phyloP scores from a whole-genome alignment of 2,888 invertebrate genomes.

The Campaea margaritaria region DNA sequence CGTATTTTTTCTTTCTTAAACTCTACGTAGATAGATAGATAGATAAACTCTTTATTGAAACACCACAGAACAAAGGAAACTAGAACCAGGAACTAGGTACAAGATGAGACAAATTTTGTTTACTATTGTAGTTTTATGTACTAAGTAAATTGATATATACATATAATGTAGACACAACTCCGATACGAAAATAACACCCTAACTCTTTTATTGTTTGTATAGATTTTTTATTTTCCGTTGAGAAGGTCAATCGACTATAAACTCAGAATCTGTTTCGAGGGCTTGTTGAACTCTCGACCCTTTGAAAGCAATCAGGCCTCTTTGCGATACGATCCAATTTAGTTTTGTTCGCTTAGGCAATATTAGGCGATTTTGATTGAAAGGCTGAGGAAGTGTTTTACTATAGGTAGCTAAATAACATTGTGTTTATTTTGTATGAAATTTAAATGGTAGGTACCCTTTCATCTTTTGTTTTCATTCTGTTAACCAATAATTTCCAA shows the following conservation, averaged over 20 bases:
- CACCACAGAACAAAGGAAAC: no score
- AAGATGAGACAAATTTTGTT: background rate
- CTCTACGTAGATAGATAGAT: no score
- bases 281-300: constrained; percentile 37
- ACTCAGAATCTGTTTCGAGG: constrained; percentile 37
- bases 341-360: constrained; percentile 33
- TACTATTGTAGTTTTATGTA: background rate
- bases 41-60: no score
- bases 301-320: constrained; percentile 33
- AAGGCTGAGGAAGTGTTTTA: constrained; percentile 8
- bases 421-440: background rate
- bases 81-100: no score
- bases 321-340: constrained; percentile 39
- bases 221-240: constrained; percentile 28
- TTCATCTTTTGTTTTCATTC: background rate
- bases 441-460: background rate
- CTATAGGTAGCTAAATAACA: constrained; percentile 1
- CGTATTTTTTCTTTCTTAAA: no score
- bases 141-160: constrained; percentile 8
- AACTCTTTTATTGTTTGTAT: constrained; percentile 23
- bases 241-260: constrained; percentile 33
- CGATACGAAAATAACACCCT: constrained; percentile 16
- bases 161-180: background rate
- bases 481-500: no score
- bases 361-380: constrained; percentile 27